Percentiles rank a stretch among this genome's conserved stretches.
These are phyloP conservation scores for Flexamia atlantica DNA, from an alignment of 2,888 invertebrate species.

Conservation along the genomic window DNA sequence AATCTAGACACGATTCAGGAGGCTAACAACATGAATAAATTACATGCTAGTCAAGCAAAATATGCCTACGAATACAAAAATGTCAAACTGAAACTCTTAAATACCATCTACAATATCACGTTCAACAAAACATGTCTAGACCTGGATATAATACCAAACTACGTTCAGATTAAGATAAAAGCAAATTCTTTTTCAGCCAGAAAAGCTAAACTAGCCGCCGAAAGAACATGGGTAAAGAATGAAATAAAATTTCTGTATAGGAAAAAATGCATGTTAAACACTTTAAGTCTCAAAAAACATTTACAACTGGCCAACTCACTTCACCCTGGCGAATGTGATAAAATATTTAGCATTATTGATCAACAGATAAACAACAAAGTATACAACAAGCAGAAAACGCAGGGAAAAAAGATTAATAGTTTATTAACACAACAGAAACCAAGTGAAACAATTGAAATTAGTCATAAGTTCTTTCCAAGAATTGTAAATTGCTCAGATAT, in stretches of 20 bases:
- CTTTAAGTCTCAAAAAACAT: background rate
- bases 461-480: background rate
- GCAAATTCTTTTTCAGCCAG: background rate
- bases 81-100: background rate
- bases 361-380: background rate
- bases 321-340: background rate
- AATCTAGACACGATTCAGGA: background rate
- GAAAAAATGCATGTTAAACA: background rate
- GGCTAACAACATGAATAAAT: background rate
- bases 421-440: background rate
- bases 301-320: background rate
- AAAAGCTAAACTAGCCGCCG: background rate
- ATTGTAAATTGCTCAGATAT: background rate
- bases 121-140: background rate
- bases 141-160: background rate
- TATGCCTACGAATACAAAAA: background rate
- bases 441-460: background rate
- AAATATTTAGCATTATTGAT: background rate
- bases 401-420: background rate
- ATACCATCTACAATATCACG: background rate
- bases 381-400: background rate
- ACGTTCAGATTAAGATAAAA: background rate
- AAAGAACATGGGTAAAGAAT: background rate
- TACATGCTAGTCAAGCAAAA: constrained; percentile 6
- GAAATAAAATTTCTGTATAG: background rate